Conservation (phyloP, 2,113 vertebrate species). For the Sorex fumeus region DNA sequence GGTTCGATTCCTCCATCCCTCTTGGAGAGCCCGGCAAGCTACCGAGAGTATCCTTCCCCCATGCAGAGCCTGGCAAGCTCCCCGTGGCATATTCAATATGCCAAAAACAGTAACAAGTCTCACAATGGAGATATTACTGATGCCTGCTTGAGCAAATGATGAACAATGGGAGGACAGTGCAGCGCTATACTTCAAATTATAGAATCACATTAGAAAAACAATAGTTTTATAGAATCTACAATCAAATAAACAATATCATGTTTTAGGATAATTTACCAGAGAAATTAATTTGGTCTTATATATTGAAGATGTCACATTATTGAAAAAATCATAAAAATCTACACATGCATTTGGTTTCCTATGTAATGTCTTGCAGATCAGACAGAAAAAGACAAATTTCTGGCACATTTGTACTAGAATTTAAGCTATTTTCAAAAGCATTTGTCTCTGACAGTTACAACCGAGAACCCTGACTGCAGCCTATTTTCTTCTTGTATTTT, state of each 20-base stretch:
- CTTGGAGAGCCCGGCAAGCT: too few species aligned
- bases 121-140: too few species aligned
- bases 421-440: slow-evolving; percentile 60
- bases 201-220: slow-evolving; percentile 72
- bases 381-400: background rate
- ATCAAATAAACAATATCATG: slow-evolving; percentile 43
- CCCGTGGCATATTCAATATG: too few species aligned
- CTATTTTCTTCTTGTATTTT: slow-evolving; percentile 45
- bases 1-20: too few species aligned
- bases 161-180: too few species aligned
- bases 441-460: slow-evolving; percentile 52
- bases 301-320: slow-evolving; percentile 29
- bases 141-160: too few species aligned
- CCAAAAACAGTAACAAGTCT: too few species aligned
- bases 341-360: slow-evolving; percentile 43
- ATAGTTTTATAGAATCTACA: slow-evolving; percentile 66
- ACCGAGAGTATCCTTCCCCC: too few species aligned
- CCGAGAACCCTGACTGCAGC: background rate
- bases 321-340: slow-evolving; percentile 49
- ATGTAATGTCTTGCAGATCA: background rate
- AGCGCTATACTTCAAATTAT: slow-evolving; percentile 68
- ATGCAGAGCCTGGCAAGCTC: too few species aligned
- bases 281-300: slow-evolving; percentile 58
- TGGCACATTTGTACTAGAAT: slow-evolving; percentile 53
- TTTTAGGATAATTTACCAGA: slow-evolving; percentile 63